Percentiles rank a stretch among this genome's conserved stretches.
Evolutionary conservation across 2,888 invertebrate species (phyloP).

Genomic region (Nasonia oneida): DNA sequence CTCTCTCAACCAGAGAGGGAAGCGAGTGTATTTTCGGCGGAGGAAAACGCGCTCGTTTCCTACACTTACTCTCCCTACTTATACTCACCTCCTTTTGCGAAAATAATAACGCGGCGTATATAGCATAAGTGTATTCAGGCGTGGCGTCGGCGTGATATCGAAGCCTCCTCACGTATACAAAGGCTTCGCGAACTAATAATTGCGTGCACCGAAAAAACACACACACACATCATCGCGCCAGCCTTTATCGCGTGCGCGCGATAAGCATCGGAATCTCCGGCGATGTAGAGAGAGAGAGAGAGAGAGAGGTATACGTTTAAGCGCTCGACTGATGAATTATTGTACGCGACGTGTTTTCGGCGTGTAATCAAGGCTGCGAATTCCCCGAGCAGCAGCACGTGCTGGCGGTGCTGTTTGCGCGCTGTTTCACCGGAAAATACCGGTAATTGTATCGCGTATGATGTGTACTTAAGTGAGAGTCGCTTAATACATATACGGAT

Average conservation of each 20-base stretch:
- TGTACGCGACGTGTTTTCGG: neutral
- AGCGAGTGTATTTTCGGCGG: neutral
- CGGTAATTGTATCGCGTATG: constrained; percentile 5
- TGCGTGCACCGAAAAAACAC: neutral
- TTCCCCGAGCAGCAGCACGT: neutral
- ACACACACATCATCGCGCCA: neutral
- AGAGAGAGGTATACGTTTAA: neutral
- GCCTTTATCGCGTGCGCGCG: neutral
- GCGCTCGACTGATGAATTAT: neutral
- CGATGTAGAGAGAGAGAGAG: neutral
- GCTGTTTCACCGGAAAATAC: constrained; percentile 34
- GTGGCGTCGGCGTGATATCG: constrained; percentile 9
- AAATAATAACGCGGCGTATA: too few relatives aligned
- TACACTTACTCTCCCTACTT: too few relatives aligned
- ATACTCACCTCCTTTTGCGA: too few relatives aligned
- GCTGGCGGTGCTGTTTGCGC: neutral
- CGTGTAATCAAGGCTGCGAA: neutral
- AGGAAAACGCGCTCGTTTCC: neutral
- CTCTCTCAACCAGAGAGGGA: neutral
- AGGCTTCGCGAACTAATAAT: constrained; percentile 28
- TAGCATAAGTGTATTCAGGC: neutral
- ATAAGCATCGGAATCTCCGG: neutral
- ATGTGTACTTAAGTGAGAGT: neutral
- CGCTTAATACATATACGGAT: neutral
- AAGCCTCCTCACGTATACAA: constrained; percentile 31